phyloP scores from a whole-genome alignment of 2,797 vertebrate genomes.

The Gobionotothen gibberifrons region DNA sequence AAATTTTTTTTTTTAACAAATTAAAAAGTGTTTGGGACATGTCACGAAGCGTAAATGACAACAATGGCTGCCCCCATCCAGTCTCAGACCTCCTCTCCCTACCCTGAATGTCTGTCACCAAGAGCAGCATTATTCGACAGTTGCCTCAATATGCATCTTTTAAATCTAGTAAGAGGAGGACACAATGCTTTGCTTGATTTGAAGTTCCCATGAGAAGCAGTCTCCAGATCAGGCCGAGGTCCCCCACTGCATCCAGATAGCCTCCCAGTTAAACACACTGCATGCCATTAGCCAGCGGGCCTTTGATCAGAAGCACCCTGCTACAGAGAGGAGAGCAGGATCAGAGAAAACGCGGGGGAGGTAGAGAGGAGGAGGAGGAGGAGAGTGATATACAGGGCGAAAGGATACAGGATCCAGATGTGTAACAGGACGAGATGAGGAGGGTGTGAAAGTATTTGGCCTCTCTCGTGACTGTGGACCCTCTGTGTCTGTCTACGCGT shows the following conservation, averaged over 20 bases:
- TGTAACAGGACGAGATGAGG: slow-evolving; percentile 76
- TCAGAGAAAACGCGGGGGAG: slow-evolving; percentile 64
- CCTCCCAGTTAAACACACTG: slow-evolving; percentile 56
- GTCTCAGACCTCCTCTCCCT: slow-evolving; percentile 39
- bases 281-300: slow-evolving; percentile 67
- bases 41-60: too few relatives aligned
- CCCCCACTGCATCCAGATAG: slow-evolving; percentile 53
- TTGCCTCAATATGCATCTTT: slow-evolving; percentile 44
- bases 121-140: slow-evolving; percentile 39
- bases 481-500: slow-evolving; percentile 27
- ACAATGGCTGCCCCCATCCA: slow-evolving; percentile 22
- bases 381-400: slow-evolving; percentile 76
- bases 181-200: slow-evolving; percentile 11
- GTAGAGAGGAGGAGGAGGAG: slow-evolving; percentile 58
- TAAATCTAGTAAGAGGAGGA: slow-evolving; percentile 18
- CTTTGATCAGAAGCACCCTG: slow-evolving; percentile 76
- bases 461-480: slow-evolving; percentile 57
- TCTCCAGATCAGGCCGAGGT: slow-evolving; percentile 31
- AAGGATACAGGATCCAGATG: slow-evolving; percentile 82
- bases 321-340: slow-evolving; percentile 68
- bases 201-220: slow-evolving; percentile 34
- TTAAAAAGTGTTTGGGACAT: too few relatives aligned
- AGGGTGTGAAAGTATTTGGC: slow-evolving; percentile 78
- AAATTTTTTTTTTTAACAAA: too few relatives aligned
- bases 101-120: slow-evolving; percentile 73